Percentiles rank a stretch among this genome's conserved stretches.
Conservation (phyloP, 2,797 vertebrate species). For the Leptatherina wallacei region DNA sequence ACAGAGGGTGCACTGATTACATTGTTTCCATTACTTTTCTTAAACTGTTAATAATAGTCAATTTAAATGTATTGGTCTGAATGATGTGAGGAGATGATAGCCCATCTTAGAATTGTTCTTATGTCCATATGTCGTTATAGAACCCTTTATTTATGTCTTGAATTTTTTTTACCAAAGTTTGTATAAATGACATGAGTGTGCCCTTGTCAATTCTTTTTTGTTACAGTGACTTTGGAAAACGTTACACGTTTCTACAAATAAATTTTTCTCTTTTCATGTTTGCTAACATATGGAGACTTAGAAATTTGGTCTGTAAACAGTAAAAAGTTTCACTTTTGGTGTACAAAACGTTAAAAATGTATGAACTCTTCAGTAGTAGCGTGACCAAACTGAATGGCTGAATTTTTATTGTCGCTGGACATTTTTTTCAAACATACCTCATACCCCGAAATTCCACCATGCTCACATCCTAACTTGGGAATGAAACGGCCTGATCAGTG, state of each 20-base stretch:
- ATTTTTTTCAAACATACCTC: neutral
- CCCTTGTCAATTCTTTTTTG: neutral
- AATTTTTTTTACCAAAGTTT: neutral
- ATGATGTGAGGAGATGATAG: neutral
- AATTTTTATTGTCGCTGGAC: constrained; percentile 1
- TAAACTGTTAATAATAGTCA: neutral
- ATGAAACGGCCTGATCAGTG: neutral
- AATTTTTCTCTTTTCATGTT: neutral
- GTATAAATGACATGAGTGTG: neutral
- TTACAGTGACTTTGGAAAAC: neutral
- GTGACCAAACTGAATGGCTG: neutral
- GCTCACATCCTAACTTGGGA: neutral
- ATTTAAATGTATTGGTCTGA: neutral
- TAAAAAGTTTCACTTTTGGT: neutral
- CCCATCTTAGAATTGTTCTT: neutral
- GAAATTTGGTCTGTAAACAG: neutral
- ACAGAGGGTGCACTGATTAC: constrained; percentile 12
- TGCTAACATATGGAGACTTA: neutral
- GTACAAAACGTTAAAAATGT: neutral
- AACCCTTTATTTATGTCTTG: neutral
- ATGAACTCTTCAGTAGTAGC: neutral
- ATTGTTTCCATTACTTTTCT: neutral
- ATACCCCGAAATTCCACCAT: constrained; percentile 4
- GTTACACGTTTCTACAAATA: constrained; percentile 2
- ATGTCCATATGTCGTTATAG: neutral